phyloP scores from a whole-genome alignment of 2,797 vertebrate species.

The Artibeus lituratus region DNA sequence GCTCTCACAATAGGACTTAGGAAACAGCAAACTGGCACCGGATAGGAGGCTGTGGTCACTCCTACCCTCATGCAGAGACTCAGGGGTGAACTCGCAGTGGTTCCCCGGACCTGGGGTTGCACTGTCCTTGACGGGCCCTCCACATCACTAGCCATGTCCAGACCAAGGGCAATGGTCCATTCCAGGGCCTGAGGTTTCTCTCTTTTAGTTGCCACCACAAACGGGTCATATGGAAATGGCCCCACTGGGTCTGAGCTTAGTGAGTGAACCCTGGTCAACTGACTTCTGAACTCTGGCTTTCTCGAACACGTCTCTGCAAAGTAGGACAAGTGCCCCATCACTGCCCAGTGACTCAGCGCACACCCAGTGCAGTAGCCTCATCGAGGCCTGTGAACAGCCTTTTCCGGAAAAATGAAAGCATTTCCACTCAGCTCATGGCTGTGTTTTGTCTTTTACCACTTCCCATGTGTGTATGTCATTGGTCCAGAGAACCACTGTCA shows the following conservation, averaged over 20 bases:
- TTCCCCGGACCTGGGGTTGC: not conserved
- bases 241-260: not conserved
- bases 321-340: not conserved
- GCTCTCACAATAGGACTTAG: not conserved
- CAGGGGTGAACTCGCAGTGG: not conserved
- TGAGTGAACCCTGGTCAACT: not conserved
- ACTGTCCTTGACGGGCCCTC: too few relatives aligned
- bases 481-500: not conserved
- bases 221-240: not conserved
- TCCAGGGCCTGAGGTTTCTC: not conserved
- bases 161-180: not conserved
- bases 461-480: not conserved
- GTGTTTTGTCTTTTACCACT: not conserved
- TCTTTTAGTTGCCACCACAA: not conserved
- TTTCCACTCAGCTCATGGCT: not conserved
- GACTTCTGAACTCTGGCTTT: not conserved
- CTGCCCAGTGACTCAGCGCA: accelerated
- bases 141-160: not conserved
- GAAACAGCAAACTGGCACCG: not conserved
- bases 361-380: not conserved
- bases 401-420: not conserved
- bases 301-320: not conserved
- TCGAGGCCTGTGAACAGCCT: not conserved
- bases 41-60: too few relatives aligned
- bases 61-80: too few relatives aligned